A percentile compares a stretch with the other conserved stretches of the same genome.
These are phyloP conservation scores for Catamblyrhynchus diadema DNA, from an alignment of 2,797 vertebrate species.

Conservation along the genomic window DNA sequence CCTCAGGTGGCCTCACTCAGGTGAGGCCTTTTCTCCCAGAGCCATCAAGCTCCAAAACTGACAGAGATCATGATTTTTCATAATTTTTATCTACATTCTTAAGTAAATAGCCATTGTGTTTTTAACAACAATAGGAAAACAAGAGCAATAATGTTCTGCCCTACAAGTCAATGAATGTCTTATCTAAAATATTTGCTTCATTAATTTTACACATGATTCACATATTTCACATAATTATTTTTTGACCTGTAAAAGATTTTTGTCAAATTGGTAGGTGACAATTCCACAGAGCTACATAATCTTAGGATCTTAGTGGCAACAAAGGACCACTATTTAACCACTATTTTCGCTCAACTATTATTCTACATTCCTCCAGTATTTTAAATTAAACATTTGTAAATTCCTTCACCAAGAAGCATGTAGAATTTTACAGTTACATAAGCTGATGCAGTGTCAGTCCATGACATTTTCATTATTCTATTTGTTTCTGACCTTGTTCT, in stretches of 20 bases:
- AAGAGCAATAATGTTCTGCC: background rate
- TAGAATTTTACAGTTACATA: slow-evolving; percentile 17
- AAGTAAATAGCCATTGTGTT: background rate
- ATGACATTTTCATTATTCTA: slow-evolving; percentile 4
- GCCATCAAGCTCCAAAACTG: background rate
- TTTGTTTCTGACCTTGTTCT: slow-evolving; percentile 3
- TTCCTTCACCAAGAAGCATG: slow-evolving; percentile 1
- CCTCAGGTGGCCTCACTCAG: background rate
- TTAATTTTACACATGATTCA: background rate
- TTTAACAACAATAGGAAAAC: background rate
- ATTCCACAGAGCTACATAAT: background rate
- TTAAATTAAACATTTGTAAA: slow-evolving; percentile 11
- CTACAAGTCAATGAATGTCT: background rate
- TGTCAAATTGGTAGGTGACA: background rate
- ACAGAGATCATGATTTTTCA: background rate
- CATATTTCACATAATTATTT: background rate
- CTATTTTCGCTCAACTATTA: background rate
- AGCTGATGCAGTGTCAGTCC: background rate
- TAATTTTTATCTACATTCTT: background rate
- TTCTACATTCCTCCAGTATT: background rate
- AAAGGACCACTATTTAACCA: background rate
- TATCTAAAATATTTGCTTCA: background rate
- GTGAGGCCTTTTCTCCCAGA: background rate
- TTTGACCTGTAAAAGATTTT: background rate
- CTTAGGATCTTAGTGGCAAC: background rate